Evolutionary conservation across 2,797 vertebrate species (phyloP).

Genomic region (Peromyscus attwateri): DNA sequence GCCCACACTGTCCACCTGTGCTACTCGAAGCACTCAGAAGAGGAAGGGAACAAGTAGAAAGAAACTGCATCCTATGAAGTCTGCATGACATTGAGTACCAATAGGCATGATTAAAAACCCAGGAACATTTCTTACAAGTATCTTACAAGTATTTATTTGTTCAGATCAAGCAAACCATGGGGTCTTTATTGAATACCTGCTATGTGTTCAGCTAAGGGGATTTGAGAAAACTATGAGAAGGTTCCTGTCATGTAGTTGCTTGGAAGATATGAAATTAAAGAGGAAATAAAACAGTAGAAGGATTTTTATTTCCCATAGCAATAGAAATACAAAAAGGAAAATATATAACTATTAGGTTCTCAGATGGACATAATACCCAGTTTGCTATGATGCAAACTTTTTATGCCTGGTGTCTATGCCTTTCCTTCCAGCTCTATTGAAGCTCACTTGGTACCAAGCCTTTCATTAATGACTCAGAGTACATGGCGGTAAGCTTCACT

Average conservation of each 20-base stretch:
- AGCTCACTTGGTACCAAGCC: conserved; percentile 63
- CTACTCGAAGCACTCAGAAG: not conserved
- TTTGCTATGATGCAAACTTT: conserved; percentile 27
- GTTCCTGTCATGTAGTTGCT: not conserved
- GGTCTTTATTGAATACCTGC: not conserved
- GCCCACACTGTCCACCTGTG: not conserved
- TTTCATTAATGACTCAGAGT: conserved; percentile 74
- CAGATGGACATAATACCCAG: conserved; percentile 37
- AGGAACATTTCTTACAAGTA: not conserved
- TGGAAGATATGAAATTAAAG: conserved; percentile 30
- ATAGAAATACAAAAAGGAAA: conserved; percentile 24
- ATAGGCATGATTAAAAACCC: not conserved
- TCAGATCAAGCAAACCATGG: not conserved
- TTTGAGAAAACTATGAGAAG: not conserved
- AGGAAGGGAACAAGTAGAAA: not conserved
- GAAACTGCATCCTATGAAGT: not conserved
- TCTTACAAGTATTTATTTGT: not conserved
- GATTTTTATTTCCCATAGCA: not conserved
- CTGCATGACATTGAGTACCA: not conserved
- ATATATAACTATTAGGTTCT: not conserved
- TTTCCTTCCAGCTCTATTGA: conserved; percentile 52
- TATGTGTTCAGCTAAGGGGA: not conserved
- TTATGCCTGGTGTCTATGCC: not conserved
- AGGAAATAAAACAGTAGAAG: conserved; percentile 16
- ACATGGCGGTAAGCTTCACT: conserved; percentile 69